Evolutionary conservation across 2,888 invertebrate species (phyloP).

Genomic region (Epirrita christyi): DNA sequence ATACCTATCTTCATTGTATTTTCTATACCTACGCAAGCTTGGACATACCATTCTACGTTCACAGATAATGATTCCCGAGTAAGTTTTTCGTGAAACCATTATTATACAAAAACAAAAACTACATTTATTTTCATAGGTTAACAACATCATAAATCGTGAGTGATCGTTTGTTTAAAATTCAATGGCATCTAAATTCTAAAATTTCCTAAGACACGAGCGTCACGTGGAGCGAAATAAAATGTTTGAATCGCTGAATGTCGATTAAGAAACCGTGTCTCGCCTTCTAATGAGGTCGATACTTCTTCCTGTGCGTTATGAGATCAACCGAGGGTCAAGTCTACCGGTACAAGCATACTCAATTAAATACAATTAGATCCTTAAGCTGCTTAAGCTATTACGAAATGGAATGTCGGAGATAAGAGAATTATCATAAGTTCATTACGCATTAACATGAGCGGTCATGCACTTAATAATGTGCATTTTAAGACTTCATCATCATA

Average conservation of each 20-base stretch:
- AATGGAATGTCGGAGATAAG: slow-evolving; percentile 39
- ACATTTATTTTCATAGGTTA: slow-evolving; percentile 13
- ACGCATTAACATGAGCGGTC: slow-evolving; percentile 34
- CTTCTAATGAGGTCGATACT: slow-evolving; percentile 74
- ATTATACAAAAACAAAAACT: slow-evolving; percentile 3
- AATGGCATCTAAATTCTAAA: slow-evolving; percentile 43
- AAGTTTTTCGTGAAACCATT: neutral
- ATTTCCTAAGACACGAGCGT: slow-evolving; percentile 48
- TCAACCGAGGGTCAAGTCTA: slow-evolving; percentile 71
- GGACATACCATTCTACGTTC: too few relatives aligned
- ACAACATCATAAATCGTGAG: slow-evolving; percentile 20
- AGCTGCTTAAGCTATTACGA: slow-evolving; percentile 48
- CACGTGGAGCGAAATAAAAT: slow-evolving; percentile 58
- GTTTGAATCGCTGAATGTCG: slow-evolving; percentile 64
- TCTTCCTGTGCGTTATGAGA: slow-evolving; percentile 74
- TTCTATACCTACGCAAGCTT: neutral
- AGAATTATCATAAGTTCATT: slow-evolving; percentile 39
- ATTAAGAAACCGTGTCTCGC: slow-evolving; percentile 70
- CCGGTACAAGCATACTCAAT: slow-evolving; percentile 78
- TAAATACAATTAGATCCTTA: slow-evolving; percentile 64
- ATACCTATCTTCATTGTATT: neutral
- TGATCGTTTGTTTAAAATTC: slow-evolving; percentile 43
- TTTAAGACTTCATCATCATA: slow-evolving; percentile 31
- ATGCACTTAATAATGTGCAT: slow-evolving; percentile 34
- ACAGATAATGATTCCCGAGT: too few relatives aligned